Percentiles rank a stretch among this genome's conserved stretches.
Evolutionary conservation across 23 tunicate species (phyloP).

Genomic region (Halocynthia roretzi): DNA sequence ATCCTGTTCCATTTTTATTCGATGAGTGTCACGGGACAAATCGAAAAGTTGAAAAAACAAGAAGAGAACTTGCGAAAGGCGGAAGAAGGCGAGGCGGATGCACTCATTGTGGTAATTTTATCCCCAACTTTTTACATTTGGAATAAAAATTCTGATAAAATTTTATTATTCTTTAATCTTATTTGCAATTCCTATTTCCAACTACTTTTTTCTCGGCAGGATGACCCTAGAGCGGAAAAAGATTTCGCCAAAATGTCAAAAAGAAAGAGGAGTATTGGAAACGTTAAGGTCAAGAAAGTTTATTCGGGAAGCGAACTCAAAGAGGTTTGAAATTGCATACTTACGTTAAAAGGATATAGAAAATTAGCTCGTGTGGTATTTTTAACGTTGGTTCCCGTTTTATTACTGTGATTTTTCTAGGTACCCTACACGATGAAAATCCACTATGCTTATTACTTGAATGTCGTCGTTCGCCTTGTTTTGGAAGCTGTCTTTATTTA

Average conservation of each 20-base stretch:
- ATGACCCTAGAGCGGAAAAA: constrained; percentile 33
- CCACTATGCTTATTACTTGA: constrained; percentile 59
- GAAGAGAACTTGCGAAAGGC: constrained; percentile 20
- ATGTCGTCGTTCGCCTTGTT: constrained; percentile 41
- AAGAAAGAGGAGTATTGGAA: constrained; percentile 59
- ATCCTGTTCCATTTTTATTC: constrained; percentile 91
- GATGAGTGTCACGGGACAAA: constrained; percentile 60
- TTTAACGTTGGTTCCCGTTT: constrained; percentile 1
- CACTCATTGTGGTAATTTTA: constrained; percentile 9
- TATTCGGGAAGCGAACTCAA: constrained; percentile 64
- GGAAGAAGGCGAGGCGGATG: constrained; percentile 57
- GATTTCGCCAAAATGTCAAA: constrained; percentile 69
- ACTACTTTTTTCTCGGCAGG: background rate
- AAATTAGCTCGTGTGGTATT: background rate
- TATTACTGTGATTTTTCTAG: constrained; percentile 20
- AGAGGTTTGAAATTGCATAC: constrained; percentile 39
- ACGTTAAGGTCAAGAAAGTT: constrained; percentile 55
- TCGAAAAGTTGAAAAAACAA: constrained; percentile 38
- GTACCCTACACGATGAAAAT: constrained; percentile 72
- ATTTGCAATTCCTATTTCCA: background rate
- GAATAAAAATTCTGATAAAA: background rate
- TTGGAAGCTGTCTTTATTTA: constrained; percentile 68
- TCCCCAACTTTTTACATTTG: background rate
- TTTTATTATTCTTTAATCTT: background rate
- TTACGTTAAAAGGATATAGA: background rate